Evolutionary conservation across 2,888 invertebrate species (phyloP), one percentile per base, ranked within the genome.

Genomic region (Dryocosmus kuriphilus): DNA sequence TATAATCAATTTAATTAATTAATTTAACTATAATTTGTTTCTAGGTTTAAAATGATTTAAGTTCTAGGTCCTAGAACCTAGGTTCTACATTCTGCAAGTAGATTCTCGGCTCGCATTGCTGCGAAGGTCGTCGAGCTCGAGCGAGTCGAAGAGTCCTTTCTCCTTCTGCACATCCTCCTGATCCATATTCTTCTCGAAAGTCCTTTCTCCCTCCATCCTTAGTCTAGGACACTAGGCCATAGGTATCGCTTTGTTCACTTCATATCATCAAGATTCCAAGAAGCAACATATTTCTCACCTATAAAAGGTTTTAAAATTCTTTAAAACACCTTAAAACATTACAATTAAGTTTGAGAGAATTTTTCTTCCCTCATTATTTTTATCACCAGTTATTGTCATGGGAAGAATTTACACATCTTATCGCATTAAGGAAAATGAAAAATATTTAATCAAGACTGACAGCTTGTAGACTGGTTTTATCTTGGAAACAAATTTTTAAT

Each of bases 91-190:
- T 16, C 6, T 41, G 6, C 9, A 2, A 24, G 41, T 24, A 67
- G 27, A 19, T 71, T 55, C 51, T 55, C 30, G 71, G 71, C n/a
- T 71, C 71, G 51, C 71, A 55, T 71, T 30, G 51, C 71, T 51
- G 27, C 71, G 71, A 71, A 51, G 71, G 32, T 71, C 51, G 51
- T 11, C n/a, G n/a, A n/a, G n/a, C n/a, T n/a, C n/a, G n/a, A n/a
- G n/a, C n/a, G n/a, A n/a, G n/a, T n/a, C n/a, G n/a, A n/a, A 55
- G 71, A 71, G 32, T 71, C 71, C 71, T 71, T 71, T 71, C 71
- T 71, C 71, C 71, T 51, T 71, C 51, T 55, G 71, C 6, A 46
- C 71, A 71, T 71, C 71, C 71, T 71, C 51, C 71, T 71, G 51
- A 71, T 51, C 71, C n/a, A 55, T 71, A 55, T 71, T 71, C 71